These are phyloP conservation scores for Elanus axillaris DNA, from an alignment of 2,113 vertebrate genomes.

Conservation along the genomic window DNA sequence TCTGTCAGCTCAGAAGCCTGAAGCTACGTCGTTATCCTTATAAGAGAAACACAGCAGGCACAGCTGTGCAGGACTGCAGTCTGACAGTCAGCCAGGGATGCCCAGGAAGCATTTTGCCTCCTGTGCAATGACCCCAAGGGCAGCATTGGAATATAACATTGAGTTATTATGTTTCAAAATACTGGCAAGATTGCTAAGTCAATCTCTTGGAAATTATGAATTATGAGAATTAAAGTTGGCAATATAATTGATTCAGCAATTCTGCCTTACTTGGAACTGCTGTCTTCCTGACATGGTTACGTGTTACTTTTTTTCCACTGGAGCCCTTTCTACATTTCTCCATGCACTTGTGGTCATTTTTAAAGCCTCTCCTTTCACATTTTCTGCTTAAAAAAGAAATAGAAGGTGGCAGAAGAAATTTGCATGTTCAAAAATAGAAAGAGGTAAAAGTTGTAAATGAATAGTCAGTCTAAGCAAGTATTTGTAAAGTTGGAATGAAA, in stretches of 20 bases:
- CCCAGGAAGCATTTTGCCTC: not conserved
- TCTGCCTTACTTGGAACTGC: not conserved
- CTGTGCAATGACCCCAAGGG: not conserved
- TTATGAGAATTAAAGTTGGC: not conserved
- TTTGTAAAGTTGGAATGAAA: not conserved
- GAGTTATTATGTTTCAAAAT: not conserved
- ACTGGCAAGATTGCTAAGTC: not conserved
- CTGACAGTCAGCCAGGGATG: not conserved
- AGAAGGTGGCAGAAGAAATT: not conserved
- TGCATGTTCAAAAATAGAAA: not conserved
- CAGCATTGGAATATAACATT: not conserved
- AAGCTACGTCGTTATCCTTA: not conserved
- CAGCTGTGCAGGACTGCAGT: rapidly evolving
- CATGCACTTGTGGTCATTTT: not conserved
- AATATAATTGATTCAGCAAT: not conserved
- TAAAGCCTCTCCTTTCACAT: not conserved
- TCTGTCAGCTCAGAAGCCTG: not conserved
- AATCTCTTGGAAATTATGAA: not conserved
- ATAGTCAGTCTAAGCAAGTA: not conserved
- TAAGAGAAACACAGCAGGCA: rapidly evolving
- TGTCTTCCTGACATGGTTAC: not conserved
- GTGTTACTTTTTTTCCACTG: not conserved
- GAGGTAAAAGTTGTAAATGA: not conserved
- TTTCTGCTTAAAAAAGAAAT: not conserved
- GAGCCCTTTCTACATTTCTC: not conserved